Evolutionary conservation across 1,140 invertebrate species (phyloP).

Genomic region (Zaprionus tsacasi): DNA sequence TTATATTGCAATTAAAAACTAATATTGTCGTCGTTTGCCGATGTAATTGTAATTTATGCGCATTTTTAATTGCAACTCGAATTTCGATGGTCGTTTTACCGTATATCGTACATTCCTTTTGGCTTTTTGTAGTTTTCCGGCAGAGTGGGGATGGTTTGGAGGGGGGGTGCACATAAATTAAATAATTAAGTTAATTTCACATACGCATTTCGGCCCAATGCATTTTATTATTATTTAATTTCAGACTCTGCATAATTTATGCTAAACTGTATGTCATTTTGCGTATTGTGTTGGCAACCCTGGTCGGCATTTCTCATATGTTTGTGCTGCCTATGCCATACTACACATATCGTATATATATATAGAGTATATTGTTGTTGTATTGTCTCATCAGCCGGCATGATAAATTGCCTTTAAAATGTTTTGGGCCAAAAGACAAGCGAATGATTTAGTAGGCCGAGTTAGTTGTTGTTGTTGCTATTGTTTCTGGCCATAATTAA

Average conservation of each 20-base stretch:
- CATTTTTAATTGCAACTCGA: conserved; percentile 70
- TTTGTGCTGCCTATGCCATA: not conserved
- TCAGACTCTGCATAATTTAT: conserved; percentile 67
- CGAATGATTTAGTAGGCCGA: conserved; percentile 64
- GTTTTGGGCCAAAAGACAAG: conserved; percentile 46
- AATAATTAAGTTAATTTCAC: conserved; percentile 77
- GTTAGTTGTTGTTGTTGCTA: conserved; percentile 36
- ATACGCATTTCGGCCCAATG: conserved; percentile 31
- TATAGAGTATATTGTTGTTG: not conserved
- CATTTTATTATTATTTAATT: conserved; percentile 77
- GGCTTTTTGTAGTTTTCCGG: conserved; percentile 41
- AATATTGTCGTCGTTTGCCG: conserved; percentile 63
- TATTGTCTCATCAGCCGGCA: conserved; percentile 55
- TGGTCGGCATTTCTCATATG: conserved; percentile 43
- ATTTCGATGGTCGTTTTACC: conserved; percentile 7
- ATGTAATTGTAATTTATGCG: conserved; percentile 74
- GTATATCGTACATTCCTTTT: conserved; percentile 8
- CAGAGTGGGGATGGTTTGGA: too few species aligned
- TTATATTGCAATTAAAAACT: conserved; percentile 81
- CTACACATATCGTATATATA: not conserved
- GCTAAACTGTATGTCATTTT: conserved; percentile 56
- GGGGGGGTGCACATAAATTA: conserved; percentile 62
- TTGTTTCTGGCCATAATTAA: conserved; percentile 66
- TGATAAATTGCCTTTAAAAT: conserved; percentile 78
- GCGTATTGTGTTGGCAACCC: conserved; percentile 31